These are phyloP conservation scores for Trachythela sp. DNA, from an alignment of 64 coral and sea anemone genomes.

Conservation along the genomic window DNA sequence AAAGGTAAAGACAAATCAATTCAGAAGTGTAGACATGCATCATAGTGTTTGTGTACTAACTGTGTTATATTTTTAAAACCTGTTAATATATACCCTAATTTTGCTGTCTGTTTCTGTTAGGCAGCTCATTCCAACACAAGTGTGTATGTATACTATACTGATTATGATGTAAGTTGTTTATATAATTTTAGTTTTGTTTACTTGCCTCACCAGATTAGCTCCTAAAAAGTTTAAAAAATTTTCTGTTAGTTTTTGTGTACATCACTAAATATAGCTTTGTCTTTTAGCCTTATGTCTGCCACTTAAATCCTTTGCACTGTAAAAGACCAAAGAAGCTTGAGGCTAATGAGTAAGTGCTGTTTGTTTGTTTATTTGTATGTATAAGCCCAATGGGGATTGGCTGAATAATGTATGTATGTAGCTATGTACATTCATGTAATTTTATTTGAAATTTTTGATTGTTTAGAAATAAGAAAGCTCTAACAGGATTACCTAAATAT, in stretches of 20 bases:
- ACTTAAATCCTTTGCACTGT: constrained; percentile 15
- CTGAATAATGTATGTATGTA: too few species aligned
- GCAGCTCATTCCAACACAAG: neutral
- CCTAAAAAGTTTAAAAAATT: too few species aligned
- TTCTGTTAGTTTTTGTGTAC: too few species aligned
- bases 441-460: neutral
- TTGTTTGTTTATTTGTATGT: too few species aligned
- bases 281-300: neutral
- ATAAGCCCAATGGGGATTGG: too few species aligned
- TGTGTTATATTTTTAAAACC: too few species aligned
- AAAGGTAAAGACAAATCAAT: neutral
- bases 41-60: too few species aligned
- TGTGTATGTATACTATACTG: constrained; percentile 5
- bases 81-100: neutral
- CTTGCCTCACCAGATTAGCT: neutral
- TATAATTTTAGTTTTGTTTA: neutral
- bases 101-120: neutral
- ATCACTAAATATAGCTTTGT: neutral
- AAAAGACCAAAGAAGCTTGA: neutral
- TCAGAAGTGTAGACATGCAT: neutral
- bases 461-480: neutral
- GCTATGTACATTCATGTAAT: neutral
- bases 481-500: constrained; percentile 55
- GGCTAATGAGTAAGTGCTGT: neutral
- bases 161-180: neutral